phyloP scores from a whole-genome alignment of 2,888 invertebrate species.

The Diaphora mendica region DNA sequence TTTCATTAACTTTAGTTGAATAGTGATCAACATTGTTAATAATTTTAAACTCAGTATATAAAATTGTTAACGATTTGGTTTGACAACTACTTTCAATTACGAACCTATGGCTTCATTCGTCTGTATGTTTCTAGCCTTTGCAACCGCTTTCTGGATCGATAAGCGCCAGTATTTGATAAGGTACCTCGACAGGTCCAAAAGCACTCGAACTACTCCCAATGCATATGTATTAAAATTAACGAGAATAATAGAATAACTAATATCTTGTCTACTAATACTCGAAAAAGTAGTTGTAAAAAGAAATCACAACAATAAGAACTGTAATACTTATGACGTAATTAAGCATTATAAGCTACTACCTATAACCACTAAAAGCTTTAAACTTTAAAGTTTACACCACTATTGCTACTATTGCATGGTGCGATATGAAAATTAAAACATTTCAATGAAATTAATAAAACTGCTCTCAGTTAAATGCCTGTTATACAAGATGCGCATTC shows the following conservation, averaged over 20 bases:
- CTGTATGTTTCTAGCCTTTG: neutral
- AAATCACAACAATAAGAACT: neutral
- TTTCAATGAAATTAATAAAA: conserved; percentile 37
- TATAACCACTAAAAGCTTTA: too few relatives aligned
- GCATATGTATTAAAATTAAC: neutral
- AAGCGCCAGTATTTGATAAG: neutral
- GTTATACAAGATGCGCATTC: conserved; percentile 61
- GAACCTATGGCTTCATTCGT: neutral
- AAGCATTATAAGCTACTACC: too few relatives aligned
- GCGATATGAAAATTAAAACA: conserved; percentile 15
- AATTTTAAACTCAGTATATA: too few relatives aligned
- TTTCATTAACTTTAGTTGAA: too few relatives aligned
- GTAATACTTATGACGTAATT: neutral
- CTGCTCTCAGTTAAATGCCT: conserved; percentile 28
- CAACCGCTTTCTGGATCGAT: too few relatives aligned
- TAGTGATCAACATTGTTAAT: too few relatives aligned
- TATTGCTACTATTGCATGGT: neutral
- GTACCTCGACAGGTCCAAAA: neutral
- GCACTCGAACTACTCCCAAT: neutral
- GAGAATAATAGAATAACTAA: neutral
- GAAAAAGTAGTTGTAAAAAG: neutral
- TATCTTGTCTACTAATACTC: neutral
- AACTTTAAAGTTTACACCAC: neutral
- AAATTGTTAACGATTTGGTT: too few relatives aligned
- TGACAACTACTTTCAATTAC: too few relatives aligned